These are phyloP conservation scores for Nezara viridula DNA, from an alignment of 2,888 invertebrate genomes.

Conservation along the genomic window DNA sequence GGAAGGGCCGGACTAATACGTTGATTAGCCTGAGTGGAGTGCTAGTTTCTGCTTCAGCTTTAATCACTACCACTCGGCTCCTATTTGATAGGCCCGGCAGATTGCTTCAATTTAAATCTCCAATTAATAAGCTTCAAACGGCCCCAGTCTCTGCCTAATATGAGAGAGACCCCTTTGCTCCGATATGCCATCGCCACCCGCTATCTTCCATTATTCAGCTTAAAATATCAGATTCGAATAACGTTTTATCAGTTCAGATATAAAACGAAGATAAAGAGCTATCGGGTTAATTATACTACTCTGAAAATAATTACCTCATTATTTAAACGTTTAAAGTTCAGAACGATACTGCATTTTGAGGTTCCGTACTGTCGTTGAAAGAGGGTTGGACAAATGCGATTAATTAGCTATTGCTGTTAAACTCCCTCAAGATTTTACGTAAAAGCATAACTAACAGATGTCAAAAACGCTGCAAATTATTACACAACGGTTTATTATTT, in stretches of 20 bases:
- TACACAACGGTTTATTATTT: no score
- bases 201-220: background rate
- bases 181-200: background rate
- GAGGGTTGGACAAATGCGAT: no score
- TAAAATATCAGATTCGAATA: background rate
- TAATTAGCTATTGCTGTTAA: no score
- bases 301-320: background rate
- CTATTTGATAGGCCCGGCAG: background rate
- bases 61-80: constrained; percentile 17
- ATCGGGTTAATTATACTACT: background rate
- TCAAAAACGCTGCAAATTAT: no score
- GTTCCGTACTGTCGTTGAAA: no score
- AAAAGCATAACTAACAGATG: no score
- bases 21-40: constrained; percentile 31
- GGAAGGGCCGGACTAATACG: constrained; percentile 8
- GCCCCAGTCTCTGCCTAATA: background rate
- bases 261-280: background rate
- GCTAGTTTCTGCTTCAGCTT: constrained; percentile 4
- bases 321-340: background rate
- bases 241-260: background rate
- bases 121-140: constrained; percentile 36
- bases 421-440: no score
- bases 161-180: background rate
- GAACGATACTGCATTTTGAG: no score
- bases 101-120: constrained; percentile 43